Evolutionary conservation across 2,888 invertebrate species (phyloP).

Genomic region (Harmothoe impar): DNA sequence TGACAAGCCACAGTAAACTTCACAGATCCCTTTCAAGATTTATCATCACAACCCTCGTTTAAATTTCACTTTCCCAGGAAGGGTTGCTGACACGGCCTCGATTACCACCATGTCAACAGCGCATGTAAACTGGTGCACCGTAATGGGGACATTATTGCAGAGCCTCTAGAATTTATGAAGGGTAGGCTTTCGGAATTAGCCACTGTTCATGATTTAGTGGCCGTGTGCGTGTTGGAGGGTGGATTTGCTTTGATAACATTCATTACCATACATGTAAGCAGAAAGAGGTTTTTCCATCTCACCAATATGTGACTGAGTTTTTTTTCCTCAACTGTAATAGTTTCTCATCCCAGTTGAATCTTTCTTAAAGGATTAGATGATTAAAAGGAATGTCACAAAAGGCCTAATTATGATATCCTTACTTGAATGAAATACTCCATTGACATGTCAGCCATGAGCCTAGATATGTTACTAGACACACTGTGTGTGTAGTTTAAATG

Average conservation of each 20-base stretch:
- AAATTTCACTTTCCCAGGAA: neutral
- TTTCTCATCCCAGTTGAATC: too few relatives aligned
- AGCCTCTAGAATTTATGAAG: neutral
- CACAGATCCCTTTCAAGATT: neutral
- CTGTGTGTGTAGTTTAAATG: too few relatives aligned
- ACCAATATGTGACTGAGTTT: too few relatives aligned
- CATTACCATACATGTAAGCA: too few relatives aligned
- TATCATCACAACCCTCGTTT: neutral
- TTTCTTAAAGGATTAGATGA: too few relatives aligned
- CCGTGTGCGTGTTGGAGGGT: neutral
- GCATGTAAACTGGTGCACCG: neutral
- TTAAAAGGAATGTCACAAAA: too few relatives aligned
- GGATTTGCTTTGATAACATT: neutral
- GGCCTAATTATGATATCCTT: too few relatives aligned
- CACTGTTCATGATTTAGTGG: neutral
- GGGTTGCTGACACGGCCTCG: neutral
- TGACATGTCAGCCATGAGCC: too few relatives aligned
- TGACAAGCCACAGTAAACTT: neutral
- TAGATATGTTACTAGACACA: too few relatives aligned
- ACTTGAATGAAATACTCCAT: too few relatives aligned
- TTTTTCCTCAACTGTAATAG: too few relatives aligned
- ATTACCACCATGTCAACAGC: neutral
- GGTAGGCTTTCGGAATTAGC: neutral
- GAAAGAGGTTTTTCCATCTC: too few relatives aligned
- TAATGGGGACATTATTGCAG: conserved; percentile 1